phyloP scores from a whole-genome alignment of 1,140 invertebrate genomes.

The Triops cancriformis region DNA sequence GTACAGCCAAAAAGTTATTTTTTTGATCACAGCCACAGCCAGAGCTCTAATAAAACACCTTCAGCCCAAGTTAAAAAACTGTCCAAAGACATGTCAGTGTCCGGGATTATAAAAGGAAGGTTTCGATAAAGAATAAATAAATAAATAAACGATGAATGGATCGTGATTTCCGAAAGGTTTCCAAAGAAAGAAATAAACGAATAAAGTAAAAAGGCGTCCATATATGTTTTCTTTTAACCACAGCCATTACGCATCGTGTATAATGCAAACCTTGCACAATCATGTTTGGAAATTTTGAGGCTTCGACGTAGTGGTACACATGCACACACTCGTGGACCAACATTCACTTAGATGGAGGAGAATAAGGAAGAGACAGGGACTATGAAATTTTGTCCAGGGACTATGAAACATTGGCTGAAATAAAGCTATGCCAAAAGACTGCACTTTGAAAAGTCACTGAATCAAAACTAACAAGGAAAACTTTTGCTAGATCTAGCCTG shows the following conservation, averaged over 20 bases:
- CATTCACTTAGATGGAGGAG: slow-evolving; percentile 2
- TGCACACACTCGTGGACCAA: not conserved
- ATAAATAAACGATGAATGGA: slow-evolving; percentile 21
- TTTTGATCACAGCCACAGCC: slow-evolving; percentile 4
- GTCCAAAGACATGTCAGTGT: slow-evolving; percentile 13
- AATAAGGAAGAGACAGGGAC: slow-evolving; percentile 1
- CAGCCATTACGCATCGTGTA: slow-evolving; percentile 12
- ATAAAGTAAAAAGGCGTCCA: slow-evolving; percentile 2
- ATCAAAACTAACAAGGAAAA: not conserved
- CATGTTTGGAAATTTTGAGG: slow-evolving; percentile 11
- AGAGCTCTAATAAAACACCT: slow-evolving; percentile 14
- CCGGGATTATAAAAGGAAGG: slow-evolving; percentile 12
- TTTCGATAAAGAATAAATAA: slow-evolving; percentile 2
- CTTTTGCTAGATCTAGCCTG: not conserved
- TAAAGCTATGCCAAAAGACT: not conserved
- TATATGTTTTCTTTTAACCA: not conserved
- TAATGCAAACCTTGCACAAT: slow-evolving; percentile 1
- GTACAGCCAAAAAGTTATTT: slow-evolving; percentile 14
- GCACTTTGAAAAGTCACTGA: not conserved
- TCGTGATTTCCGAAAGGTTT: slow-evolving; percentile 4
- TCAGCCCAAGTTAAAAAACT: slow-evolving; percentile 12
- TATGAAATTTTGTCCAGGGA: not conserved
- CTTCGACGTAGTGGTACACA: slow-evolving; percentile 11
- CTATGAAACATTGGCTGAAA: not conserved
- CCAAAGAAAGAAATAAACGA: slow-evolving; percentile 14